phyloP scores from a whole-genome alignment of 1,140 invertebrate species.

The Trinorchestia longiramus region DNA sequence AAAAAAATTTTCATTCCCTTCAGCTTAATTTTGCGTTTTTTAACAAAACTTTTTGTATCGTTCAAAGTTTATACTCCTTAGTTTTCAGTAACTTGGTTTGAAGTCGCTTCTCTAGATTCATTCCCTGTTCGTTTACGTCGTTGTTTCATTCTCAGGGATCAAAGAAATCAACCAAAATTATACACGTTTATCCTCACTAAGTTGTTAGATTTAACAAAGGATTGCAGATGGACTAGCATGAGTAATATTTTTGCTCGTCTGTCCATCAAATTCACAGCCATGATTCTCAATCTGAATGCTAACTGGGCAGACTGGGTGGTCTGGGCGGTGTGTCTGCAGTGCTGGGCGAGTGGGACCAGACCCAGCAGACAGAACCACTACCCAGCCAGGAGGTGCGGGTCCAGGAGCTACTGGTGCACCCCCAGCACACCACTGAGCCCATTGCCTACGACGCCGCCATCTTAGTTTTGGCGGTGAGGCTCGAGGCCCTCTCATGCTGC shows the following conservation, averaged over 20 bases:
- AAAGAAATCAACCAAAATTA: neutral
- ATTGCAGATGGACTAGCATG: neutral
- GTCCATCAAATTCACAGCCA: neutral
- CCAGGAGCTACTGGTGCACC: neutral
- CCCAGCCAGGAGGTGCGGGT: conserved; percentile 16
- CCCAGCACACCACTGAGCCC: conserved; percentile 32
- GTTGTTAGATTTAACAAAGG: neutral
- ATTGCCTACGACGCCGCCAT: conserved; percentile 39
- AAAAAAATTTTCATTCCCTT: no score
- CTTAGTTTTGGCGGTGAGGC: neutral
- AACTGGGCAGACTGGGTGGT: neutral
- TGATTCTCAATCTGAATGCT: neutral
- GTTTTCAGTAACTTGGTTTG: no score
- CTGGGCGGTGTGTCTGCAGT: neutral
- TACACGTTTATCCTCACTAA: neutral
- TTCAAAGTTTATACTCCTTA: no score
- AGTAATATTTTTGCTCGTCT: neutral
- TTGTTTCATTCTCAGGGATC: neutral
- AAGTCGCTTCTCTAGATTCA: no score
- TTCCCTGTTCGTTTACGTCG: neutral
- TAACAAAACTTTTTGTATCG: no score
- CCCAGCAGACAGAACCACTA: conserved; percentile 16
- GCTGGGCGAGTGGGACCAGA: conserved; percentile 29
- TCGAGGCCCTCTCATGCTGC: no score
- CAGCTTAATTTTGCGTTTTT: no score